phyloP scores from a whole-genome alignment of 2,113 vertebrate genomes.

The Microcebus murinus region DNA sequence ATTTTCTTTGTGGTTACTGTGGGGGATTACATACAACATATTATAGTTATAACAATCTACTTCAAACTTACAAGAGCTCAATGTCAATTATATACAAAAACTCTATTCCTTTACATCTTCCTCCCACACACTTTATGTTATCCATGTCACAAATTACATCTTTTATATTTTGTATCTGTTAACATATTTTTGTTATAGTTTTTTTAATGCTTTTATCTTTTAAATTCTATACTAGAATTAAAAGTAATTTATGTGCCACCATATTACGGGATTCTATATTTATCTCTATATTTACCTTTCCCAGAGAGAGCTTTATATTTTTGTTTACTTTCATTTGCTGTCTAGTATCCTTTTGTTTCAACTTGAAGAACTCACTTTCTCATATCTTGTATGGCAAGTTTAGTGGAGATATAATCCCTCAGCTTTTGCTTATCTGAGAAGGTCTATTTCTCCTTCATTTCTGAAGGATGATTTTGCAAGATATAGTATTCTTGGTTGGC shows the following conservation, averaged over 20 bases:
- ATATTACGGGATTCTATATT: not conserved
- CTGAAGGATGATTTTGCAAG: not conserved
- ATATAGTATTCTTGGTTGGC: not conserved
- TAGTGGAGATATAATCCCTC: not conserved
- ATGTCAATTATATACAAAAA: not conserved
- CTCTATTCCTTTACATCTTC: not conserved
- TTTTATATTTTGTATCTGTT: not conserved
- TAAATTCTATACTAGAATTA: not conserved
- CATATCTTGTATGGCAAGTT: not conserved
- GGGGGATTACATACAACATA: not conserved
- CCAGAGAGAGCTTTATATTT: not conserved
- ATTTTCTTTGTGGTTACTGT: not conserved
- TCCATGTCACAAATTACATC: not conserved
- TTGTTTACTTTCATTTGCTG: not conserved
- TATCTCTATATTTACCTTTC: not conserved
- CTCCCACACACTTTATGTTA: not conserved
- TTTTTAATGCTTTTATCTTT: not conserved
- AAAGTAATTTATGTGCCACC: not conserved
- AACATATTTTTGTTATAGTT: not conserved
- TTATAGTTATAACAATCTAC: not conserved
- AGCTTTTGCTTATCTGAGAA: not conserved
- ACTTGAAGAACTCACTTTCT: not conserved
- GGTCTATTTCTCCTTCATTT: not conserved
- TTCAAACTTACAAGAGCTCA: not conserved
- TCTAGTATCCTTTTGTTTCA: not conserved